Conservation (phyloP, 2,888 invertebrate species). For the Drosophila tanythrix region DNA sequence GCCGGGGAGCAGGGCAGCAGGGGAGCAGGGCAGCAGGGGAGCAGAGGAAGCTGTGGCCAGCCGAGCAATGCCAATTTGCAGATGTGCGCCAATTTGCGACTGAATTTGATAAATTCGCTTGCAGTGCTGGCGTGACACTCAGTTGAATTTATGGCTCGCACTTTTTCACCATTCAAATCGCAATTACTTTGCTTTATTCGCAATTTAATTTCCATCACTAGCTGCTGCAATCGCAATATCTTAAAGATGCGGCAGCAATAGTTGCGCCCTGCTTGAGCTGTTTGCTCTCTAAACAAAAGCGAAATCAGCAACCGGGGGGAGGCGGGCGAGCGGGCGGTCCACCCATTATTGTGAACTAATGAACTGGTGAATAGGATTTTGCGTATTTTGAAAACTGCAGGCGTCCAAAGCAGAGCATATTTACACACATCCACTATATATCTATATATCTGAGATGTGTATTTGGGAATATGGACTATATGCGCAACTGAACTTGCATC, state of each 20-base stretch:
- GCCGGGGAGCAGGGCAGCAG: not conserved
- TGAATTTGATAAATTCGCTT: conserved; percentile 82
- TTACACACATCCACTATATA: conserved; percentile 14
- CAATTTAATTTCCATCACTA: conserved; percentile 68
- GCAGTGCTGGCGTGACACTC: conserved; percentile 81
- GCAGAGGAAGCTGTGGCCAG: not conserved
- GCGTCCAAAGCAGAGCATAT: conserved; percentile 15
- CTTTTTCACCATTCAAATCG: conserved; percentile 80
- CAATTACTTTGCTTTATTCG: conserved; percentile 81
- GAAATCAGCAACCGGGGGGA: conserved; percentile 40
- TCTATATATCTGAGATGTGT: conserved; percentile 12
- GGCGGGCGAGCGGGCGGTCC: conserved; percentile 1
- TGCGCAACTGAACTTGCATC: conserved; percentile 63
- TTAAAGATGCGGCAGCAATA: conserved; percentile 25
- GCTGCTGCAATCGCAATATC: conserved; percentile 35
- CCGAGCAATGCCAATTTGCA: conserved; percentile 66
- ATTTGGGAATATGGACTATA: conserved; percentile 14
- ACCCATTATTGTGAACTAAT: conserved; percentile 40
- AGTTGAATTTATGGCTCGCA: conserved; percentile 81
- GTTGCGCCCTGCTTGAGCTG: conserved; percentile 50
- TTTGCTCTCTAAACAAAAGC: conserved; percentile 65
- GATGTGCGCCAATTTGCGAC: conserved; percentile 78
- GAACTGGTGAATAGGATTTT: conserved; percentile 43
- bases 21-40: conserved; percentile 4
- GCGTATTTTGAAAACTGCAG: conserved; percentile 47